These are phyloP conservation scores for Dascillus cervinus DNA, from an alignment of 2,888 invertebrate genomes.

Conservation along the genomic window DNA sequence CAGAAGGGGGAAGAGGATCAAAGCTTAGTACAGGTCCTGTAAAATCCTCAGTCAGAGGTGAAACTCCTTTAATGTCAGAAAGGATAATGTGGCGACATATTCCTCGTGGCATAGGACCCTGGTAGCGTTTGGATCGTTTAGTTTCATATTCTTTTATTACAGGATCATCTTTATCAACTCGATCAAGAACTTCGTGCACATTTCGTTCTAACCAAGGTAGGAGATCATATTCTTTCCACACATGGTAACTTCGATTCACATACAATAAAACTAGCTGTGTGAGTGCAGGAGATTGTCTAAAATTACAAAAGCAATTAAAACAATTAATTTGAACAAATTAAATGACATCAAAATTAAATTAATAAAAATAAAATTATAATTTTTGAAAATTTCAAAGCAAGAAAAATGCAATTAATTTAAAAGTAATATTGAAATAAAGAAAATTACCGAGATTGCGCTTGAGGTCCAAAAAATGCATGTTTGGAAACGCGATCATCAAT, in stretches of 20 bases:
- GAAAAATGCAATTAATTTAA: background rate
- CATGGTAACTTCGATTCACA: constrained; percentile 60
- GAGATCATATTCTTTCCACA: constrained; percentile 72
- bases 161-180: constrained; percentile 55
- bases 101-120: constrained; percentile 53
- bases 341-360: background rate
- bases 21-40: constrained; percentile 60
- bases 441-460: constrained; percentile 9
- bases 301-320: constrained; percentile 27
- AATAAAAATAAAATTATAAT: background rate
- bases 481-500: constrained; percentile 53
- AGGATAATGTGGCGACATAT: constrained; percentile 62
- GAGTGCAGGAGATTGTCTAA: constrained; percentile 56
- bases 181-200: constrained; percentile 55
- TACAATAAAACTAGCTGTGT: constrained; percentile 66
- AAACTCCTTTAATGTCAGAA: constrained; percentile 63
- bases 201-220: constrained; percentile 71
- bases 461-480: constrained; percentile 12
- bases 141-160: constrained; percentile 52
- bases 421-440: constrained; percentile 5
- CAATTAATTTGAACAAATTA: too few species aligned
- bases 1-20: constrained; percentile 71
- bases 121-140: constrained; percentile 55
- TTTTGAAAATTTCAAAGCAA: background rate
- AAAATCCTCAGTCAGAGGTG: constrained; percentile 46